Evolutionary conservation across 2,888 invertebrate species (phyloP).

Genomic region (Linnaemya tessellans): DNA sequence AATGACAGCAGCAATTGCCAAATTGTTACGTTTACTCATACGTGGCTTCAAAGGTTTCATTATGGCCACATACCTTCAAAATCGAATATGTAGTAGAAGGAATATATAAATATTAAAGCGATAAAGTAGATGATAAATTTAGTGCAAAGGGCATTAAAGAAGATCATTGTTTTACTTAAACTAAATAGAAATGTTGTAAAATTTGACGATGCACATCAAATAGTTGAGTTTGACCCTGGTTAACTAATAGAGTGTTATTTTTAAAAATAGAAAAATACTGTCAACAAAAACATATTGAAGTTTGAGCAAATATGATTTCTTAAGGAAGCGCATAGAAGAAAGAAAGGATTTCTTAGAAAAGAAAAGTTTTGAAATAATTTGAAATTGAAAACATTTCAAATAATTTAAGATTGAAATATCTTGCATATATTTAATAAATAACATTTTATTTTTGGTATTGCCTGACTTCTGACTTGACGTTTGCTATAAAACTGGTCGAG

Average conservation of each 20-base stretch:
- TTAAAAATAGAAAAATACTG: neutral
- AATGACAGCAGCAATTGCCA: constrained; percentile 92
- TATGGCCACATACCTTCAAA: constrained; percentile 94
- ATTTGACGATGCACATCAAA: neutral
- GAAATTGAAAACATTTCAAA: too few species aligned
- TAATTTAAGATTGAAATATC: too few species aligned
- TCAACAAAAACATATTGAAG: neutral
- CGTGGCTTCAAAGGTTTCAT: constrained; percentile 95
- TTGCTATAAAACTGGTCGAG: too few species aligned
- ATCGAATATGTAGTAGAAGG: neutral
- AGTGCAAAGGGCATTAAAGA: neutral
- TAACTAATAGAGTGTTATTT: neutral
- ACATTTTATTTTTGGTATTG: too few species aligned
- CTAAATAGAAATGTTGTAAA: neutral
- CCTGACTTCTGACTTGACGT: too few species aligned
- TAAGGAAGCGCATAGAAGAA: too few species aligned
- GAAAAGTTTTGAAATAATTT: too few species aligned
- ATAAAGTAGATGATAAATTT: neutral
- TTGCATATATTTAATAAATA: too few species aligned
- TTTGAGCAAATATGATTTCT: neutral
- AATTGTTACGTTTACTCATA: constrained; percentile 92
- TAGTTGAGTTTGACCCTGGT: neutral
- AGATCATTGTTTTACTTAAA: neutral
- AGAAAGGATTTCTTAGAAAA: too few species aligned
- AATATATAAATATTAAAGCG: neutral